Conservation (phyloP, 2,113 vertebrate species). For the Suricata suricatta region DNA sequence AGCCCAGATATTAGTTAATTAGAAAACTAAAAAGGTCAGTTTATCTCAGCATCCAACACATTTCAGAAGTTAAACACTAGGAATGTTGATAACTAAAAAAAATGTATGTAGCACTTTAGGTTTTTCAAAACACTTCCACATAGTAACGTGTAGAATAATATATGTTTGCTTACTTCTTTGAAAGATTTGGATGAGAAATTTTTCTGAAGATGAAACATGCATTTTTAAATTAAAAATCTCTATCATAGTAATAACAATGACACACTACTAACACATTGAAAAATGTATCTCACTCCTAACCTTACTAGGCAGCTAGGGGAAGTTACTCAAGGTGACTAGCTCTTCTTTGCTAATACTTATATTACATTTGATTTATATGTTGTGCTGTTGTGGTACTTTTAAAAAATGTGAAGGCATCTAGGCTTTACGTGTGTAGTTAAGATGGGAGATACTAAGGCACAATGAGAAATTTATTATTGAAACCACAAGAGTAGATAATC, state of each 20-base stretch:
- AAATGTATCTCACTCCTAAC: background rate
- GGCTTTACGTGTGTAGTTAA: background rate
- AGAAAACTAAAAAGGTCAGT: constrained; percentile 25
- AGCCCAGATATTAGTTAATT: background rate
- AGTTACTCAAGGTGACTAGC: background rate
- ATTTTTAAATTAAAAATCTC: constrained; percentile 37
- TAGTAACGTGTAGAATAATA: background rate
- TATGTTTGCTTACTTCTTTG: background rate
- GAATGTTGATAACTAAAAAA: constrained; percentile 7
- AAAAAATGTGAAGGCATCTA: background rate
- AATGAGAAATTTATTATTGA: background rate
- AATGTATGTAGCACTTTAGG: background rate
- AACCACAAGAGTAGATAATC: background rate
- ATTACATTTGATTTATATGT: constrained; percentile 41
- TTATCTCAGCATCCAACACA: background rate
- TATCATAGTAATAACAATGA: background rate
- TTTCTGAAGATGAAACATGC: constrained; percentile 11
- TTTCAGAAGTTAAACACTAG: constrained; percentile 10
- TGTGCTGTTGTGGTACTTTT: background rate
- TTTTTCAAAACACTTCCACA: background rate
- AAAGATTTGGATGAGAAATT: constrained; percentile 18
- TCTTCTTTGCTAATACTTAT: background rate
- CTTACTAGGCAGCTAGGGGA: background rate
- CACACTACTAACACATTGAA: background rate
- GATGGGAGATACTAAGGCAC: background rate